A percentile compares a stretch with the other conserved stretches of the same genome.
phyloP scores from a whole-genome alignment of 2,113 vertebrate genomes.

The Rhineura floridana region DNA sequence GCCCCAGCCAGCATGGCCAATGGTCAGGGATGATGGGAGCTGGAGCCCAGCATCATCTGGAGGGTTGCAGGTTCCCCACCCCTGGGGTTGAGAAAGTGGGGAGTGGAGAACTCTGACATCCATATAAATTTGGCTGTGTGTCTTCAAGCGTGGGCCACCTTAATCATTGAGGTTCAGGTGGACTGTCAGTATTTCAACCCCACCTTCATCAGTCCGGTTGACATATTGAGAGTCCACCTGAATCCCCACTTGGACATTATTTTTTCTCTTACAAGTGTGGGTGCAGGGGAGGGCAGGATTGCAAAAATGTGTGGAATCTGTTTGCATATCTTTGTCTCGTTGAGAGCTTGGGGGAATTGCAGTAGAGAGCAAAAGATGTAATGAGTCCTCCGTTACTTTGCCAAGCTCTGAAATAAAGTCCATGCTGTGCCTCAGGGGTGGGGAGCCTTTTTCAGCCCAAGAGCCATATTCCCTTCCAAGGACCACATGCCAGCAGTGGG shows the following conservation, averaged over 20 bases:
- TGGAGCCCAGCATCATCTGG: too few relatives aligned
- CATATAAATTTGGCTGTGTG: background rate
- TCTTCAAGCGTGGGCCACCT: background rate
- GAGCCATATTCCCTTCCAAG: too few relatives aligned
- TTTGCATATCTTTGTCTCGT: background rate
- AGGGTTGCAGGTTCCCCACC: too few relatives aligned
- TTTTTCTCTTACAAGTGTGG: background rate
- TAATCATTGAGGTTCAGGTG: too few relatives aligned
- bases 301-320: background rate
- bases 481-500: too few relatives aligned
- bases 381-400: background rate
- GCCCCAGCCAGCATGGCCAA: too few relatives aligned
- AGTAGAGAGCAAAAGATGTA: background rate
- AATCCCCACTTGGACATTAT: background rate
- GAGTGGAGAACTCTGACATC: rapidly evolving
- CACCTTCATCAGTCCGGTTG: too few relatives aligned
- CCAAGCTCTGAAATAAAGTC: background rate
- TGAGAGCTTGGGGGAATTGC: background rate
- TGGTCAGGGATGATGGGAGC: too few relatives aligned
- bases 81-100: background rate
- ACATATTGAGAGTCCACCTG: too few relatives aligned
- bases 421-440: background rate
- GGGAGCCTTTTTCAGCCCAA: background rate
- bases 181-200: too few relatives aligned
- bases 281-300: too few relatives aligned